phyloP scores from a whole-genome alignment of 2,797 vertebrate genomes.

The Trichosurus vulpecula region DNA sequence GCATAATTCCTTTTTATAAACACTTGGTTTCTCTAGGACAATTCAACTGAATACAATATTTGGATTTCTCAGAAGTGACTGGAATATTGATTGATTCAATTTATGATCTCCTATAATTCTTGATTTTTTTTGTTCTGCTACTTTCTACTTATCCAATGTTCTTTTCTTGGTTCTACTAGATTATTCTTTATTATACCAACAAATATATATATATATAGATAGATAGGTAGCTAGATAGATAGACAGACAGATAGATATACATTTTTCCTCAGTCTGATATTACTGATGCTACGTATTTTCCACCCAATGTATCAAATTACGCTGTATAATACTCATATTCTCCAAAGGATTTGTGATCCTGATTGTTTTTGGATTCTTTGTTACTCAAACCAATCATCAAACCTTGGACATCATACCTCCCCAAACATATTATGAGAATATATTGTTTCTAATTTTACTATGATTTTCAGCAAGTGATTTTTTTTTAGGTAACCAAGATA shows the following conservation, averaged over 20 bases:
- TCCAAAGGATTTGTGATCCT: not conserved
- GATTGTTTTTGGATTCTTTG: not conserved
- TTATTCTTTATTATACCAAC: not conserved
- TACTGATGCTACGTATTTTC: not conserved
- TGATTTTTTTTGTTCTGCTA: conserved; percentile 43
- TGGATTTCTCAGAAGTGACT: conserved; percentile 69
- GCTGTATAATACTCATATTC: not conserved
- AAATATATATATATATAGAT: too few species aligned
- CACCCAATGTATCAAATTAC: not conserved
- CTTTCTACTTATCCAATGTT: conserved; percentile 20
- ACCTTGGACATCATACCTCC: not conserved
- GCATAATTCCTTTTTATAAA: conserved; percentile 52
- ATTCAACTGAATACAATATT: conserved; percentile 54
- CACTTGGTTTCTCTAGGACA: conserved; percentile 57
- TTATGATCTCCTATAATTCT: conserved; percentile 47
- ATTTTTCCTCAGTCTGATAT: conserved; percentile 26
- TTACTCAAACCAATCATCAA: conserved; percentile 18
- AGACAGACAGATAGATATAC: too few species aligned
- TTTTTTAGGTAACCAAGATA: conserved; percentile 34
- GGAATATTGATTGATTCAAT: conserved; percentile 39
- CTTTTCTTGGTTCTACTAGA: not conserved
- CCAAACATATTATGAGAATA: not conserved
- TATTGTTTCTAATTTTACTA: not conserved
- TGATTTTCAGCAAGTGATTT: not conserved
- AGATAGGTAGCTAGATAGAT: too few species aligned